These are phyloP conservation scores for Tanypteryx hageni DNA, from an alignment of 2,888 invertebrate species.

Conservation along the genomic window DNA sequence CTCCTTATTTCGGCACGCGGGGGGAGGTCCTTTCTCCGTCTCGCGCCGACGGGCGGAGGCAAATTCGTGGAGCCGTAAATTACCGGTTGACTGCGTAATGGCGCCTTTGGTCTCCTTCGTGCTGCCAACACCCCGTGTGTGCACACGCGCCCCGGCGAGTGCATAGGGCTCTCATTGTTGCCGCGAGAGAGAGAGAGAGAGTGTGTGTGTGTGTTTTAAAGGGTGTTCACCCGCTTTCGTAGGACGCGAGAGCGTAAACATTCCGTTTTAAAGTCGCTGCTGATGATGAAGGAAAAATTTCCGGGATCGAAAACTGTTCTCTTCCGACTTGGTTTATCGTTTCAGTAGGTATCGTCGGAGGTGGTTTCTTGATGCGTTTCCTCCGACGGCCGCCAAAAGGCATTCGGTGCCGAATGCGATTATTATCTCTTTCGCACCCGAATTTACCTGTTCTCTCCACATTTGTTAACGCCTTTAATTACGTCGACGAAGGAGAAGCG, in stretches of 20 bases:
- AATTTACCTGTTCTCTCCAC: neutral
- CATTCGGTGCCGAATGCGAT: neutral
- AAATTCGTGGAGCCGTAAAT: slow-evolving; percentile 47
- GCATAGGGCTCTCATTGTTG: slow-evolving; percentile 17
- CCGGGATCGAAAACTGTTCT: neutral
- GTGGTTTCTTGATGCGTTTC: neutral
- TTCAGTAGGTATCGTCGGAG: neutral
- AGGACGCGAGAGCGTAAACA: slow-evolving; percentile 46
- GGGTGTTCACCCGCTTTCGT: slow-evolving; percentile 57
- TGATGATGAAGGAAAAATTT: slow-evolving; percentile 41
- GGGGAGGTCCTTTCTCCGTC: slow-evolving; percentile 23
- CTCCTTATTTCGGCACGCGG: neutral
- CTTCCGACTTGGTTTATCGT: neutral
- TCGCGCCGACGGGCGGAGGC: neutral
- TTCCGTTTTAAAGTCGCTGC: slow-evolving; percentile 40
- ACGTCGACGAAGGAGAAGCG: neutral
- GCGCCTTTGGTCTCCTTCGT: neutral
- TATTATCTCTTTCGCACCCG: neutral
- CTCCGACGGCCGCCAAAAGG: neutral
- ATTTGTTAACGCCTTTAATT: neutral
- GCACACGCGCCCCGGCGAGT: neutral
- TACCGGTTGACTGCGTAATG: slow-evolving; percentile 58
- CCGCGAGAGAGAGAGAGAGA: too few species aligned
- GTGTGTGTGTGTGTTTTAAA: neutral
- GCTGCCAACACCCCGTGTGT: neutral